These are phyloP conservation scores for Psilanteris sp. DNA, from an alignment of 1,140 invertebrate species.

Conservation along the genomic window DNA sequence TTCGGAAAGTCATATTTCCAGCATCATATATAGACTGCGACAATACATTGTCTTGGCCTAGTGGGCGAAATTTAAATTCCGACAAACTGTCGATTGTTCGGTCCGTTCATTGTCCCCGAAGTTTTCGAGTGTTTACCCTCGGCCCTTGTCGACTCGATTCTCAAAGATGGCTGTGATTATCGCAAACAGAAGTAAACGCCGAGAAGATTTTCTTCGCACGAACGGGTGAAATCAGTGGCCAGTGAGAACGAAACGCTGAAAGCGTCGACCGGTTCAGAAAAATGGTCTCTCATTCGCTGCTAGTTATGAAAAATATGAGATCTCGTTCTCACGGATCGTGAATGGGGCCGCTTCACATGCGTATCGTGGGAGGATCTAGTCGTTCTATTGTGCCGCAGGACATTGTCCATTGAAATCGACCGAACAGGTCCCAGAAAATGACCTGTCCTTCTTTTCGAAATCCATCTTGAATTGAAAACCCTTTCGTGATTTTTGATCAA, in stretches of 20 bases:
- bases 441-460: slow-evolving; percentile 76
- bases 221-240: slow-evolving; percentile 74
- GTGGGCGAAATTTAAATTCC: slow-evolving; percentile 17
- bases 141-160: neutral
- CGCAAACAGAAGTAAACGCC: slow-evolving; percentile 18
- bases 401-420: slow-evolving; percentile 78
- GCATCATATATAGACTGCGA: slow-evolving; percentile 7
- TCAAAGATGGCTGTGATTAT: slow-evolving; percentile 16
- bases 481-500: slow-evolving; percentile 77
- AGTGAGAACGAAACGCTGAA: slow-evolving; percentile 48
- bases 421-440: slow-evolving; percentile 77
- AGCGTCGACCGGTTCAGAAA: slow-evolving; percentile 56
- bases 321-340: slow-evolving; percentile 79
- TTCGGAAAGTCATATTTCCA: slow-evolving; percentile 41
- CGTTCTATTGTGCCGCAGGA: slow-evolving; percentile 72
- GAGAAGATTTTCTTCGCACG: slow-evolving; percentile 65
- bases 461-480: slow-evolving; percentile 70
- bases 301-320: slow-evolving; percentile 80
- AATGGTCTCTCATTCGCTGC: slow-evolving; percentile 54
- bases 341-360: slow-evolving; percentile 77
- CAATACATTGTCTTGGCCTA: slow-evolving; percentile 13
- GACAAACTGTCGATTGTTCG: slow-evolving; percentile 29
- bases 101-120: slow-evolving; percentile 19
- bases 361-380: slow-evolving; percentile 80
- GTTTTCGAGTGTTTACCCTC: slow-evolving; percentile 41